Percentiles rank a stretch among this genome's conserved stretches.
These are phyloP conservation scores for Pogonocichla stellata DNA, from an alignment of 2,113 vertebrate genomes.

Conservation along the genomic window DNA sequence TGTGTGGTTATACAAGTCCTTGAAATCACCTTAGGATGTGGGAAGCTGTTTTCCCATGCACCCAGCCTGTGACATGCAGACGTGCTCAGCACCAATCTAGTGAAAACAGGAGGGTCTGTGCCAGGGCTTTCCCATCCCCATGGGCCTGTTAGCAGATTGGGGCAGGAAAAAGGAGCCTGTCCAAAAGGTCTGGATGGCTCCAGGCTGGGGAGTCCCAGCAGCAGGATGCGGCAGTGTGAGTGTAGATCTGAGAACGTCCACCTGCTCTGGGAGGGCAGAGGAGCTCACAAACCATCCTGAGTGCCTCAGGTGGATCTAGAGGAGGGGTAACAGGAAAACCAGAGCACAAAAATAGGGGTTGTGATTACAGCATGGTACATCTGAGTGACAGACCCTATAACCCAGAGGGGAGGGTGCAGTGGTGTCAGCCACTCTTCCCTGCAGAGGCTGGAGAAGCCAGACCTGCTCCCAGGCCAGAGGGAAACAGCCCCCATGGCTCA, in stretches of 20 bases:
- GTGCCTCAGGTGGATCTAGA: neutral
- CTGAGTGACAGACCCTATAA: neutral
- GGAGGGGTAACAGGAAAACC: neutral
- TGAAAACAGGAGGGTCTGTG: neutral
- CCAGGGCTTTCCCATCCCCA: neutral
- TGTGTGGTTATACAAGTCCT: fast-evolving
- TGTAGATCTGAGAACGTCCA: neutral
- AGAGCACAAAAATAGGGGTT: neutral
- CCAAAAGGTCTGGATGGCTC: neutral
- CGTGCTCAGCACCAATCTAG: neutral
- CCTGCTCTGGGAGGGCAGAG: neutral
- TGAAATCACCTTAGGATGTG: neutral
- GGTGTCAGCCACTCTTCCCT: neutral
- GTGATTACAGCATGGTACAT: fast-evolving
- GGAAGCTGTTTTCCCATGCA: neutral
- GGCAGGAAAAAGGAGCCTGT: neutral
- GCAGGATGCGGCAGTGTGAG: fast-evolving
- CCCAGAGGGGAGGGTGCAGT: fast-evolving
- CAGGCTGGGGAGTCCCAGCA: neutral
- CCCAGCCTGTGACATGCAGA: neutral
- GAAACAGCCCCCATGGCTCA: fast-evolving
- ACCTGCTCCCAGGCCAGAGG: neutral
- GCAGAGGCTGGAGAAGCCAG: neutral
- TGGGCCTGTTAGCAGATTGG: neutral
- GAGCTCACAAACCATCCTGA: neutral